A percentile compares a stretch with the other conserved stretches of the same genome.
Evolutionary conservation across 1,140 invertebrate genomes (phyloP).

Genomic region (Notospermus geniculatus): DNA sequence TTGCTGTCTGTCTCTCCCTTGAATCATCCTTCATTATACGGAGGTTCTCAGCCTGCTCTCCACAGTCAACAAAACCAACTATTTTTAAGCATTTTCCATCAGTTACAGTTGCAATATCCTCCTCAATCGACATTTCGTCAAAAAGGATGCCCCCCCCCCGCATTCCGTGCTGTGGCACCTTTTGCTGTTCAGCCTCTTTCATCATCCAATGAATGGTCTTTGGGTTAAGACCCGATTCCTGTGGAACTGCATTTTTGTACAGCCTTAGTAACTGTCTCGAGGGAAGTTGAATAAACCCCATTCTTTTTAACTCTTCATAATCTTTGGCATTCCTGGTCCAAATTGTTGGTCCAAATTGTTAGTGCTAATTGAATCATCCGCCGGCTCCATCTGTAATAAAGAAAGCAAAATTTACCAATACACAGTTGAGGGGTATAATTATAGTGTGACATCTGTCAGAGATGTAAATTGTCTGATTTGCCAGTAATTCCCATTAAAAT

Average conservation of each 20-base stretch:
- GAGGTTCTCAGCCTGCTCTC: background rate
- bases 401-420: no score
- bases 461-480: no score
- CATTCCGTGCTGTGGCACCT: slow-evolving; percentile 12
- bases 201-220: slow-evolving; percentile 19
- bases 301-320: slow-evolving; percentile 16
- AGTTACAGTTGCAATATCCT: background rate
- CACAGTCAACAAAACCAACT: background rate
- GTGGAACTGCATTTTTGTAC: slow-evolving; percentile 21
- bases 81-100: background rate
- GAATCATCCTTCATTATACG: background rate
- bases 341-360: slow-evolving; percentile 10
- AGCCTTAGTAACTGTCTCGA: slow-evolving; percentile 14
- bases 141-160: slow-evolving; percentile 11
- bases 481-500: no score
- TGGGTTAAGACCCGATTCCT: slow-evolving; percentile 17
- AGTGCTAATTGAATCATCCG: background rate
- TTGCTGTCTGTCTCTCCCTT: background rate
- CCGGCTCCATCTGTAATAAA: background rate
- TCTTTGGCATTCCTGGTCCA: slow-evolving; percentile 13
- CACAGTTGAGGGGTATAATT: no score
- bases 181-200: slow-evolving; percentile 8
- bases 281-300: slow-evolving; percentile 20
- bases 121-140: background rate
- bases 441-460: no score